Evolutionary conservation across 2,888 invertebrate species (phyloP).

Genomic region (Rhingia rostrata): DNA sequence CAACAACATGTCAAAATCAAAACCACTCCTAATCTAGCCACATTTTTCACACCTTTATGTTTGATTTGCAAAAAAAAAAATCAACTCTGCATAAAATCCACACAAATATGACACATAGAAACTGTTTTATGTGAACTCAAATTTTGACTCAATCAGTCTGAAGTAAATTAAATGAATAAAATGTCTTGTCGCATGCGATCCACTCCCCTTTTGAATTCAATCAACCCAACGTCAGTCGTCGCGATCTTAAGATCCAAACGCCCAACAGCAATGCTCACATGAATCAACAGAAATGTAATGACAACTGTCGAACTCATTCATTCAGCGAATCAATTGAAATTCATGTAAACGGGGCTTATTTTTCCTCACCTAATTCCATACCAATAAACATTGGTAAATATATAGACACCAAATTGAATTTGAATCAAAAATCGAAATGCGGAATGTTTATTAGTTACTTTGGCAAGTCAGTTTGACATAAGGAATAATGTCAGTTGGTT

Average conservation of each 20-base stretch:
- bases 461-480: no score
- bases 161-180: background rate
- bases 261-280: constrained; percentile 27
- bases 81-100: no score
- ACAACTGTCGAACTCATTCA: constrained; percentile 46
- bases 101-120: constrained; percentile 31
- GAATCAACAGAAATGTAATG: constrained; percentile 54
- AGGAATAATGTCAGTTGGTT: no score
- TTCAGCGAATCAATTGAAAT: constrained; percentile 61
- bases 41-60: constrained; percentile 53
- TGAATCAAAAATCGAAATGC: constrained; percentile 15
- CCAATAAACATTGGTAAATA: constrained; percentile 20
- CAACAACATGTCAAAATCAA: constrained; percentile 45
- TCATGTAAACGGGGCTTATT: constrained; percentile 32
- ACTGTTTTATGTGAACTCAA: constrained; percentile 29
- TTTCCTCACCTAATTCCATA: constrained; percentile 21
- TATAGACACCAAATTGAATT: constrained; percentile 16
- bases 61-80: constrained; percentile 29
- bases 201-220: constrained; percentile 9
- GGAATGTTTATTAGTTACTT: background rate
- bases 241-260: constrained; percentile 34
- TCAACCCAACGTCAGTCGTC: constrained; percentile 42
- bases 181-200: constrained; percentile 19
- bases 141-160: constrained; percentile 41
- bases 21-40: constrained; percentile 48